Base-by-base conservation (phyloP, 2,888 invertebrate genomes). In the Nesidiocoris tenuis region DNA sequence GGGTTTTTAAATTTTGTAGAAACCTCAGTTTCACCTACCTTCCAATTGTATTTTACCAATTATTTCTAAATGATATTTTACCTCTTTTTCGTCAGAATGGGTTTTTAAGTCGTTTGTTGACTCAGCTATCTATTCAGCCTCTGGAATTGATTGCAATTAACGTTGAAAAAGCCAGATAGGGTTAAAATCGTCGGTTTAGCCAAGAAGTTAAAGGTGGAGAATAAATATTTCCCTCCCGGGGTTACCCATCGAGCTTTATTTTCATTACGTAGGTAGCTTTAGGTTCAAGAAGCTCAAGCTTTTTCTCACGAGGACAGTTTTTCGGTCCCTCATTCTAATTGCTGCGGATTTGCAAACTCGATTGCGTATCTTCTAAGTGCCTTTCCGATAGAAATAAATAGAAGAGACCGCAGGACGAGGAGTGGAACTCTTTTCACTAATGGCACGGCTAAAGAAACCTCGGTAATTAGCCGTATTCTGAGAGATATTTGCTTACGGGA, bases 321-420 rank as follows among this genome's bases (percentile, higher is more conserved):
- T 9, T 17, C 21, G 24, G 16, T 61, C 61, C 61, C 25, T 19
- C 74, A 65, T 23, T 66, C 74, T 75, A 75, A 75, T 75, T 75
- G 74, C 74, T 59, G 59, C 74, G 74, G 74, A 75, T 75, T 75
- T 75, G 74, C 74, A 75, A 74, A 75, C 66, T 59, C 66, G 61
- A 66, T 65, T 56, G 66, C 74, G 65, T 66, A 66, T 66, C 66
- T 75, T 75, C 59, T 75, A 75, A 75, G 74, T 57, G 59, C 66
- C 25, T 59, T 75, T 59, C 65, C 65, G 65, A 75, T 57, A 19
- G 66, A 57, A 65, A 17, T 12, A 12, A 12, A 39, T 39, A 39
- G 39, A 39, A 39, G 3, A 12, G 39, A 39, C 3, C 12, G 39
- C 3, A 12, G n/a, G n/a, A n/a, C 3, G 39, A 39, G 39, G 5